These are phyloP conservation scores for Clostera curtula DNA, from an alignment of 2,888 invertebrate species.

Conservation along the genomic window DNA sequence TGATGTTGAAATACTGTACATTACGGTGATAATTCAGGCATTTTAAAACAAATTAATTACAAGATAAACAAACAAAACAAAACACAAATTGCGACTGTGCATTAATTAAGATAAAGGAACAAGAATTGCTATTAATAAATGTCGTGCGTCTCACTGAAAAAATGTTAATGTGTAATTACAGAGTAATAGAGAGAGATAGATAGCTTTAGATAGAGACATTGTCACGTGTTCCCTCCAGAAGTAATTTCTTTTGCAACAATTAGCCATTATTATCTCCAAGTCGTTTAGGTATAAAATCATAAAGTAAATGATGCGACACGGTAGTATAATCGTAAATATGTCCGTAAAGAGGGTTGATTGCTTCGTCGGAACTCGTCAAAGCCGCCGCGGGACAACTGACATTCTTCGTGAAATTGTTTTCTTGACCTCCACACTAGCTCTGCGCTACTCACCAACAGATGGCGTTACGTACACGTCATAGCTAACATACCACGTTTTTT, in stretches of 20 bases:
- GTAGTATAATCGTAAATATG: constrained; percentile 75
- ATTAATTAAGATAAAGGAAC: constrained; percentile 15
- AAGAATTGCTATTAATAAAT: constrained; percentile 9
- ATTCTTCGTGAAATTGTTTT: constrained; percentile 59
- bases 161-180: too few relatives aligned
- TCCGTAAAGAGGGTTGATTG: constrained; percentile 71
- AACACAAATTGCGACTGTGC: constrained; percentile 13
- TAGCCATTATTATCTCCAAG: constrained; percentile 53
- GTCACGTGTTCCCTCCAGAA: constrained; percentile 23
- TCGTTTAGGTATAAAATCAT: constrained; percentile 66
- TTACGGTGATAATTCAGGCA: too few relatives aligned
- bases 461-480: constrained; percentile 64
- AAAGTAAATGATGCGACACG: constrained; percentile 68
- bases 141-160: constrained; percentile 1
- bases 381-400: constrained; percentile 55
- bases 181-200: constrained; percentile 1
- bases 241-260: constrained; percentile 50
- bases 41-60: too few relatives aligned
- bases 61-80: constrained; percentile 7
- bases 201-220: constrained; percentile 12
- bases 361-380: constrained; percentile 72
- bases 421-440: constrained; percentile 54
- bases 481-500: constrained; percentile 49
- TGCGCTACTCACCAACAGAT: constrained; percentile 64
- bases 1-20: too few relatives aligned